A percentile compares a stretch with the other conserved stretches of the same genome.
These are phyloP conservation scores for Tragopan temminckii DNA, from an alignment of 2,797 vertebrate genomes.

Conservation along the genomic window DNA sequence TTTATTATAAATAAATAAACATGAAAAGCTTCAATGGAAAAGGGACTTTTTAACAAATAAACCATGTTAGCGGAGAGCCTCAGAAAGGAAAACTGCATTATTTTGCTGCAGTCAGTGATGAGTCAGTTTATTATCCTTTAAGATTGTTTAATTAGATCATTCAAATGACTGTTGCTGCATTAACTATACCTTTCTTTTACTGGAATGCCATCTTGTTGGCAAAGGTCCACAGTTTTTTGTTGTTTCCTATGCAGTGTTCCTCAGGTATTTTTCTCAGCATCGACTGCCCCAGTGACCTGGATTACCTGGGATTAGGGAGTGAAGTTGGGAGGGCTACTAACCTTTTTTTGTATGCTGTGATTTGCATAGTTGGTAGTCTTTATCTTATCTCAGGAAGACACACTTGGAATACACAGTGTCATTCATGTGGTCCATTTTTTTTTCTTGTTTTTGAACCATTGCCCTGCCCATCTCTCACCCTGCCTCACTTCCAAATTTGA, in stretches of 20 bases:
- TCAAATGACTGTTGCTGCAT: neutral
- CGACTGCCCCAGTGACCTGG: neutral
- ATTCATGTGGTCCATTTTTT: neutral
- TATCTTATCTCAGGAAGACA: neutral
- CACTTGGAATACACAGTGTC: neutral
- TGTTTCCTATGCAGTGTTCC: neutral
- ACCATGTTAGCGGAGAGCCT: neutral
- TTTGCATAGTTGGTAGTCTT: neutral
- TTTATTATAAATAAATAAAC: neutral
- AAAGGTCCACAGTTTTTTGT: neutral
- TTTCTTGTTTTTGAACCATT: neutral
- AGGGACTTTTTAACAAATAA: rapidly evolving
- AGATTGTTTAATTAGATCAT: neutral
- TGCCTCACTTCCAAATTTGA: neutral
- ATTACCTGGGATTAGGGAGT: neutral
- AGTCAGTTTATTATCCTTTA: neutral
- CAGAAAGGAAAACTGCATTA: neutral
- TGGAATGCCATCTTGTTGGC: neutral
- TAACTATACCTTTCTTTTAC: neutral
- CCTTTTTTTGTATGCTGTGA: neutral
- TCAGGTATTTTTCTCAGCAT: neutral
- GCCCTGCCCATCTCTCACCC: neutral
- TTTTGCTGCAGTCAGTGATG: neutral
- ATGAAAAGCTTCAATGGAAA: neutral
- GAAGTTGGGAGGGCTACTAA: neutral